Evolutionary conservation across 2,113 vertebrate species (phyloP), one percentile per base, ranked within the genome.

Genomic region (Chaetops frenatus): DNA sequence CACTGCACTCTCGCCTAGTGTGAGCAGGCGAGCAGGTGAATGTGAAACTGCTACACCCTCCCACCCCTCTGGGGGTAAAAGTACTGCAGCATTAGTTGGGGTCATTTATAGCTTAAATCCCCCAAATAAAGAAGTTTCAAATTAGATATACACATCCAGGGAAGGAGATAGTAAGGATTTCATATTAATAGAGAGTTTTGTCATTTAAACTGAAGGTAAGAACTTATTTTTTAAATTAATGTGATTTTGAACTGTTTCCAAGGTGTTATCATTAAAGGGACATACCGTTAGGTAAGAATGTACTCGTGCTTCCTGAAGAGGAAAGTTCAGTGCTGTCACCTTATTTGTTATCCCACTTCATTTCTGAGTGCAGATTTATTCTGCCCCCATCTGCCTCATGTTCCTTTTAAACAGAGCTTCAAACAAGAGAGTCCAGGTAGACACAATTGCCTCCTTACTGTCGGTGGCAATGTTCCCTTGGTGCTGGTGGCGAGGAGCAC

Each of bases 361-460:
- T 61, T 67, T 62, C 58, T 82, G 28, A 15, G 33, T 2, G 2
- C 1, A 9, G n/a, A 73, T 86, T 85, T 91, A 47, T 88, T 81
- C 60, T 76, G 16, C 81, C 7, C 25, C 18, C 33, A 31, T 42
- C 25, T 79, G 28, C 54, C 51, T 85, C 0, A 0, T 2, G 1
- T 36, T 86, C 27, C 51, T 58, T 74, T 83, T 35, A 73, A 81
- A 64, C 61, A 85, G 61, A 64, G 29, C 47, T 92, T 45, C 42
- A 48, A 73, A 81, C 23, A 72, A 76, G 74, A 3, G 1, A 62
- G n/a, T 40, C 56, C 51, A 47, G 33, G 44, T 35, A 61, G 42
- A 42, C 2, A 6, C 16, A 31, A 29, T 66, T 90, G 51, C 66
- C 38, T 70, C 28, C 1, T 12, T 36, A 15, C 56, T 66, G 29